A percentile compares a stretch with the other conserved stretches of the same genome.
Evolutionary conservation across 2,888 invertebrate species (phyloP).

Genomic region (Drosophila maculinotata): DNA sequence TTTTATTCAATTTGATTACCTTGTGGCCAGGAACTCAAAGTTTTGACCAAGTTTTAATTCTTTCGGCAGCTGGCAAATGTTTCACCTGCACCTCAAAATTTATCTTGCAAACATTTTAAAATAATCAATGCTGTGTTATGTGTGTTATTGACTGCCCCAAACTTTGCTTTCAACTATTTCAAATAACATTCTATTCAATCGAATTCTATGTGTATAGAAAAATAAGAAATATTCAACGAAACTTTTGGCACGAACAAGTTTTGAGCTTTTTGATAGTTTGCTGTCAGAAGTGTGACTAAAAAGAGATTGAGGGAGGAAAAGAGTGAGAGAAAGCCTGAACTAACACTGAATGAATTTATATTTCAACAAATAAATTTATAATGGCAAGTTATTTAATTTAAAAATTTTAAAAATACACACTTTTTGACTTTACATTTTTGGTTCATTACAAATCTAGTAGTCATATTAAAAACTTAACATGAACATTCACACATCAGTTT

Average conservation of each 20-base stretch:
- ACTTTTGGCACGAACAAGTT: not conserved
- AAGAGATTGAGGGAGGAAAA: too few relatives aligned
- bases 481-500: not conserved
- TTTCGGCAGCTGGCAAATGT: slow-evolving; percentile 14
- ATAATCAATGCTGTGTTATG: not conserved
- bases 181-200: not conserved
- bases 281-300: not conserved
- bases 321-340: too few relatives aligned
- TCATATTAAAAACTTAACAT: not conserved
- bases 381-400: too few relatives aligned
- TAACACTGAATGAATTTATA: too few relatives aligned
- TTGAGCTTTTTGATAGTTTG: not conserved
- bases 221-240: not conserved
- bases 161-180: slow-evolving; percentile 3
- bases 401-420: too few relatives aligned
- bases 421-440: too few relatives aligned
- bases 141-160: slow-evolving; percentile 9
- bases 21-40: slow-evolving; percentile 5
- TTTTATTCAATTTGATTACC: slow-evolving; percentile 13
- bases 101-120: slow-evolving; percentile 12
- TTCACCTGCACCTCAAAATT: slow-evolving; percentile 11
- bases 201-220: not conserved
- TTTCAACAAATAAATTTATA: too few relatives aligned
- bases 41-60: slow-evolving; percentile 17
- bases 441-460: slow-evolving; percentile 17